Evolutionary conservation across 2,113 vertebrate genomes (phyloP), one percentile per base, ranked within the genome.

Genomic region (Eurystomus gularis): DNA sequence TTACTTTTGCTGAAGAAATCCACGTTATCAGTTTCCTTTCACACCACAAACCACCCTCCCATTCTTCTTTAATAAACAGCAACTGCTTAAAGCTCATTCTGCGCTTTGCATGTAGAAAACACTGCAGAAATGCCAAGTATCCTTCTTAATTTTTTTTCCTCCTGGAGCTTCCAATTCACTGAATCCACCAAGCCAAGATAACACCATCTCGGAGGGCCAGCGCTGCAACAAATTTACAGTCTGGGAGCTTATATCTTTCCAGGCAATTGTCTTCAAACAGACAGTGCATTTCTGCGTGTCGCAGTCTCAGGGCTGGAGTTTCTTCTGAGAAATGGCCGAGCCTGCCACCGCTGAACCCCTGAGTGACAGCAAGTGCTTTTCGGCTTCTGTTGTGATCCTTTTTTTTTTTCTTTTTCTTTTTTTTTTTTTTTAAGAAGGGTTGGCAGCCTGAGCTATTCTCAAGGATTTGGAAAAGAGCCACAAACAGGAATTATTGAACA

Each of bases 401-500:
- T 84, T 64, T 72, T 87, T 88, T 69, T 82, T 83, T 61, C 19
- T 31, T 54, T 72, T 88, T 91, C 90, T 95, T 94, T 37, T 37
- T 37, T 37, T 60, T 37, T 60, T 60, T 60, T 60, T 91, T 90
- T 78, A 81, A 92, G 95, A 93, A 94, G 95, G 86, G 87, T 96
- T 98, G 97, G 98, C 98, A 97, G 97, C 92, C 96, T 89, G 83
- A 96, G 96, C 97, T 97, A 95, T 98, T 98, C 97, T 98, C 96
- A 97, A 98, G 97, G 96, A 97, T 97, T 97, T 99, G 98, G 98
- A 98, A 97, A 97, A 96, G 92, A 98, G 98, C 98, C 98, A 99
- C 98, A 98, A 98, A 98, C 98, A 99, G 98, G 98, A 99, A 99
- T 99, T 98, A 98, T 98, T 98, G 98, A 99, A 99, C 99, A 99